Percentiles rank a stretch among this genome's conserved stretches.
Conservation (phyloP, 1,140 invertebrate species). For the Drosophila ambigua region DNA sequence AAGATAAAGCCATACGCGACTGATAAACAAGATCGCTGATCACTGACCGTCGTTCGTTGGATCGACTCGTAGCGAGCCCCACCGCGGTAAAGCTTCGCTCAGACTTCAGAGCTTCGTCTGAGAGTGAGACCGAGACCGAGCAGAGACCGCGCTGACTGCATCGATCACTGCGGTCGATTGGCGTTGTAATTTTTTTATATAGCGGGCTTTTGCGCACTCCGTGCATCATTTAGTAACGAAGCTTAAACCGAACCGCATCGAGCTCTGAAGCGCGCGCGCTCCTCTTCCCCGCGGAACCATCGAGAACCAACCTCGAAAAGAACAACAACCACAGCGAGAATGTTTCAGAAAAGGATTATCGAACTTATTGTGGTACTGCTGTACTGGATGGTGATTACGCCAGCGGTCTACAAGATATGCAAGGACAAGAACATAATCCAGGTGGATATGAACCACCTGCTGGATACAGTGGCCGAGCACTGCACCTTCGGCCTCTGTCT, state of each 20-base stretch:
- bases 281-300: no score
- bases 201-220: slow-evolving; percentile 48
- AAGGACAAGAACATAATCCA: slow-evolving; percentile 38
- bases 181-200: slow-evolving; percentile 56
- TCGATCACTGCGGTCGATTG: slow-evolving; percentile 39
- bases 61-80: slow-evolving; percentile 1
- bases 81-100: slow-evolving; percentile 7
- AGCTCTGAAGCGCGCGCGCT: slow-evolving; percentile 6
- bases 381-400: slow-evolving; percentile 65
- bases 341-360: slow-evolving; percentile 78
- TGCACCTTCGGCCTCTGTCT: slow-evolving; percentile 52
- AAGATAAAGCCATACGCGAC: slow-evolving; percentile 25
- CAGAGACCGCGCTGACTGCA: slow-evolving; percentile 31
- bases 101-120: slow-evolving; percentile 1
- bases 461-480: slow-evolving; percentile 58
- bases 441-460: slow-evolving; percentile 52
- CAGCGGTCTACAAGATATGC: slow-evolving; percentile 62
- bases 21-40: slow-evolving; percentile 35
- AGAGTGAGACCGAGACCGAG: neutral
- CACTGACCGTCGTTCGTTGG: neutral
- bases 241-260: slow-evolving; percentile 55
- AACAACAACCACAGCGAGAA: slow-evolving; percentile 16
- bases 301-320: neutral
- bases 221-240: slow-evolving; percentile 72
- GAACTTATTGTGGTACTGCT: slow-evolving; percentile 69